Evolutionary conservation across 2,113 vertebrate genomes (phyloP).

Genomic region (Sterrhoptilus dennistouni): DNA sequence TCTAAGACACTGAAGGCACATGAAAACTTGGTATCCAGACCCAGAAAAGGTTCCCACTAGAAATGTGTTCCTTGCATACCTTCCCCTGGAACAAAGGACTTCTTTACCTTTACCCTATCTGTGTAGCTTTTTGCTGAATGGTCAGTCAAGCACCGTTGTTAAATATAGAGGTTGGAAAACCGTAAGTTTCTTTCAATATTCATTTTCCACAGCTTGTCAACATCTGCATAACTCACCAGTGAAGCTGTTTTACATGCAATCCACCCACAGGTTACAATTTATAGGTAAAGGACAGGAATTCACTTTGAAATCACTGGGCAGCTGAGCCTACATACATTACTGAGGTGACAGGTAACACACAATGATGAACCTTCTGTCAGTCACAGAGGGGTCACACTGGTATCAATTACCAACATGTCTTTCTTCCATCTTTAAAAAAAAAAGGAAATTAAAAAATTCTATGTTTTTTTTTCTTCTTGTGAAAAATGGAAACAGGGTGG

Average conservation of each 20-base stretch:
- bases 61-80: background rate
- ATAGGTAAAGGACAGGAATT: conserved; percentile 7
- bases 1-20: background rate
- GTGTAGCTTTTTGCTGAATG: background rate
- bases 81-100: background rate
- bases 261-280: background rate
- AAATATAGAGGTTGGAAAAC: background rate
- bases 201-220: background rate
- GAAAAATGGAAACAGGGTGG: conserved; percentile 5
- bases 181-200: background rate
- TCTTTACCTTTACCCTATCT: background rate
- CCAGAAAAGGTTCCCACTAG: background rate
- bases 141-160: background rate
- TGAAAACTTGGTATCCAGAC: background rate
- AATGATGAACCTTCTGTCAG: conserved; percentile 22
- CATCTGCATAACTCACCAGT: background rate
- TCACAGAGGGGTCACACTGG: background rate
- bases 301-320: conserved; percentile 46
- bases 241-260: background rate
- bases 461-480: background rate
- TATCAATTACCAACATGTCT: background rate
- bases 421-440: background rate
- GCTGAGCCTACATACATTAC: conserved; percentile 33
- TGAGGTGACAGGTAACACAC: background rate
- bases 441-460: background rate